Percentiles rank a stretch among this genome's conserved stretches.
Conservation (phyloP, 2,113 vertebrate genomes). For the Strix uralensis region DNA sequence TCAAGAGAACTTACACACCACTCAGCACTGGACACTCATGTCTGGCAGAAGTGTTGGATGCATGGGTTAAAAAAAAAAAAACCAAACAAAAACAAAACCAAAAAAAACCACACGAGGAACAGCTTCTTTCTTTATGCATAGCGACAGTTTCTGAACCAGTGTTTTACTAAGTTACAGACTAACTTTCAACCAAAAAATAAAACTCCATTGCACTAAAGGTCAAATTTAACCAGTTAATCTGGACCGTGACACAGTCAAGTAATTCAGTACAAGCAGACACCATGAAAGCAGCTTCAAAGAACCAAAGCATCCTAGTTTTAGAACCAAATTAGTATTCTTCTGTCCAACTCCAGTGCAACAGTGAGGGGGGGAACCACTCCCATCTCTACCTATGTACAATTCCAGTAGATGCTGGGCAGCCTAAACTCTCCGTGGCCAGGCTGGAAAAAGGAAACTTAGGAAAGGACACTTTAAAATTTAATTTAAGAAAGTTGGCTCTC, state of each 20-base stretch:
- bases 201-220: conserved; percentile 71
- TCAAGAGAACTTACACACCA: not conserved
- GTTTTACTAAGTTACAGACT: conserved; percentile 71
- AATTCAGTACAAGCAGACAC: conserved; percentile 60
- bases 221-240: conserved; percentile 44
- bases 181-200: conserved; percentile 20
- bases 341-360: conserved; percentile 45
- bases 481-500: conserved; percentile 42
- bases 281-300: conserved; percentile 71
- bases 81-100: too few species aligned
- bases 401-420: conserved; percentile 2
- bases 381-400: conserved; percentile 29
- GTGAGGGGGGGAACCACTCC: not conserved
- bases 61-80: not conserved
- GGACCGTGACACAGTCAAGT: conserved; percentile 24
- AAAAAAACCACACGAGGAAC: not conserved
- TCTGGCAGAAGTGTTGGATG: conserved; percentile 42
- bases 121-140: conserved; percentile 56
- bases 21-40: not conserved
- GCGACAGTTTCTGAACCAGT: conserved; percentile 69
- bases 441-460: conserved; percentile 55
- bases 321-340: conserved; percentile 32
- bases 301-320: conserved; percentile 44
- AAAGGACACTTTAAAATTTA: conserved; percentile 64
- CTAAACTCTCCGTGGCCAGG: conserved; percentile 27